Evolutionary conservation across 2,888 invertebrate species (phyloP).

Genomic region (Candidula unifasciata): DNA sequence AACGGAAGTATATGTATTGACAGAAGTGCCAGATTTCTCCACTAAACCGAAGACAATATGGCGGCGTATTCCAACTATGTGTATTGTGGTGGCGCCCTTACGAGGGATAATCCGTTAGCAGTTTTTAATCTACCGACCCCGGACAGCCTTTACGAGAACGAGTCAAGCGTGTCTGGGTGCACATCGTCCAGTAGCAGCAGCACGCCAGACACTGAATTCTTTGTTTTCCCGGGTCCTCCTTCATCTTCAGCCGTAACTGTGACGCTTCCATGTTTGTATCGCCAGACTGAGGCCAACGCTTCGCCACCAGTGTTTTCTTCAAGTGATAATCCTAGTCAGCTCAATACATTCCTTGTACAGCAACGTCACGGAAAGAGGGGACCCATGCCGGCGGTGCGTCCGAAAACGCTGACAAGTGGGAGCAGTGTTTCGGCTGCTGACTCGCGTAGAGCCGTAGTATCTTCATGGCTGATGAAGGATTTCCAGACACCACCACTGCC

Average conservation of each 20-base stretch:
- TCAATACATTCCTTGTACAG: background rate
- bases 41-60: background rate
- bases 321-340: background rate
- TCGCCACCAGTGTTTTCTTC: background rate
- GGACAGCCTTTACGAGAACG: slow-evolving; percentile 19
- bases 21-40: too few species aligned
- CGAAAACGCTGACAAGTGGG: background rate
- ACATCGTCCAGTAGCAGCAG: background rate
- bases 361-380: background rate
- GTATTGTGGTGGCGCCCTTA: background rate
- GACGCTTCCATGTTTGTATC: background rate
- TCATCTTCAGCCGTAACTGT: background rate
- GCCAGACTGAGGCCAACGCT: background rate
- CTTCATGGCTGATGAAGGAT: slow-evolving; percentile 17
- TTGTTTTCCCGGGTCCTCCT: background rate
- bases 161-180: background rate
- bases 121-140: background rate
- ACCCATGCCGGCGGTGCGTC: background rate
- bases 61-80: background rate
- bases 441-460: background rate
- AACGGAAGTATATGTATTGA: too few species aligned
- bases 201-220: slow-evolving; percentile 12
- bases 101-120: background rate
- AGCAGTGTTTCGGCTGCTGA: background rate
- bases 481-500: background rate